Evolutionary conservation across 1,140 invertebrate genomes (phyloP).

Genomic region (Lucilia sericata): DNA sequence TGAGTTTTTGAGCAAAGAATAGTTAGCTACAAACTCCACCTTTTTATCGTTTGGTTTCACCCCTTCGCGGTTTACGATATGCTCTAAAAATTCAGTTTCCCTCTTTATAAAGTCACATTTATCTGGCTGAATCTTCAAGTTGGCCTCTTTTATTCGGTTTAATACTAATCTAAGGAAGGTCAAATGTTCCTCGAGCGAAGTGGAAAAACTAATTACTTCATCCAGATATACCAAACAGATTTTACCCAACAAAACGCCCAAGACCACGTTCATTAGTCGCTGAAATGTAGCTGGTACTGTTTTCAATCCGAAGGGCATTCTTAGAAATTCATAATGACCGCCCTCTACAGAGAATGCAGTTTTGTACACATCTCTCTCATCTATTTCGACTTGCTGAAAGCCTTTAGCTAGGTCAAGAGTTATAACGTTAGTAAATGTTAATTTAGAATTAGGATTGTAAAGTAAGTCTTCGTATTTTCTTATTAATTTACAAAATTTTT

Average conservation of each 20-base stretch:
- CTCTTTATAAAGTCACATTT: not conserved
- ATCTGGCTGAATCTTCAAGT: conserved; percentile 14
- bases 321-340: conserved; percentile 44
- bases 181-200: not conserved
- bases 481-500: not conserved
- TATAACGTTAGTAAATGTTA: conserved; percentile 8
- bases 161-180: not conserved
- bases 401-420: conserved; percentile 61
- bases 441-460: not conserved
- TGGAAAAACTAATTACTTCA: not conserved
- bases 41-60: not conserved
- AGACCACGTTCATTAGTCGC: not conserved
- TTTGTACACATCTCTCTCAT: not conserved
- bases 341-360: conserved; percentile 40
- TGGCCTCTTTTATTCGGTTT: not conserved
- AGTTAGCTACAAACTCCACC: not conserved
- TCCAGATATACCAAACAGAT: not conserved
- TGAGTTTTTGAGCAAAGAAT: not conserved
- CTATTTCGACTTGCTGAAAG: not conserved
- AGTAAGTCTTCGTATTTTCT: conserved; percentile 37
- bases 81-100: not conserved
- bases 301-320: conserved; percentile 43
- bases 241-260: too few species aligned
- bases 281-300: not conserved
- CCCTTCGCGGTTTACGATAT: conserved; percentile 11